phyloP scores from a whole-genome alignment of 2,888 invertebrate species.

The Drosophila limbata region DNA sequence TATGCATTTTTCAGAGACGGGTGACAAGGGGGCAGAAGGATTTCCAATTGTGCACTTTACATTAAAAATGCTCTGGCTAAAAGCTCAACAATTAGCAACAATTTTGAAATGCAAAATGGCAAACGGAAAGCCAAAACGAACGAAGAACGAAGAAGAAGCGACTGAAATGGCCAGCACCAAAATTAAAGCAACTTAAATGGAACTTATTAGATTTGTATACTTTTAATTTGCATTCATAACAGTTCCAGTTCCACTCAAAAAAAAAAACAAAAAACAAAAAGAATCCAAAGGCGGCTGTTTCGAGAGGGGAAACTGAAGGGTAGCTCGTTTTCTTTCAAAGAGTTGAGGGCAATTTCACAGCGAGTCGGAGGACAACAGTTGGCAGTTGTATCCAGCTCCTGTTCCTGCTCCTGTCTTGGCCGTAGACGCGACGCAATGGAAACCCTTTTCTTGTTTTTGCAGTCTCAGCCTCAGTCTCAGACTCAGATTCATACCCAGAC shows the following conservation, averaged over 20 bases:
- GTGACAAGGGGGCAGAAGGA: too few species aligned
- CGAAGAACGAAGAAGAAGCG: slow-evolving; percentile 2
- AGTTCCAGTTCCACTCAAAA: slow-evolving; percentile 52
- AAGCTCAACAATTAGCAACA: slow-evolving; percentile 80
- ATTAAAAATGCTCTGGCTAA: slow-evolving; percentile 78
- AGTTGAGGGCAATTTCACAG: slow-evolving; percentile 46
- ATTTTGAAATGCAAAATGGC: slow-evolving; percentile 71
- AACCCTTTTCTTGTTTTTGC: slow-evolving; percentile 77
- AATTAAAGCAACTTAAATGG: slow-evolving; percentile 81
- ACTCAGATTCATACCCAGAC: neutral
- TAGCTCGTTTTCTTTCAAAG: slow-evolving; percentile 38
- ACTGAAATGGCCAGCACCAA: slow-evolving; percentile 41
- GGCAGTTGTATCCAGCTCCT: slow-evolving; percentile 46
- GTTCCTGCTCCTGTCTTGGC: slow-evolving; percentile 36
- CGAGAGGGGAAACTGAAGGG: neutral
- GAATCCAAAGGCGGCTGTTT: slow-evolving; percentile 31
- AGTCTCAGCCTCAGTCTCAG: slow-evolving; percentile 13
- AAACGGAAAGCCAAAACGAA: slow-evolving; percentile 42
- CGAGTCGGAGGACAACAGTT: slow-evolving; percentile 60
- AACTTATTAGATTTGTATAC: slow-evolving; percentile 85
- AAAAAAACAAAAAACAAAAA: neutral
- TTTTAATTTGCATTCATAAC: slow-evolving; percentile 85
- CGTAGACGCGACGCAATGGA: slow-evolving; percentile 54
- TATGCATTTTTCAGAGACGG: slow-evolving; percentile 44
- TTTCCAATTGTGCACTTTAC: slow-evolving; percentile 68